Evolutionary conservation across 2,888 invertebrate species (phyloP).

Genomic region (Stenurella melanura): DNA sequence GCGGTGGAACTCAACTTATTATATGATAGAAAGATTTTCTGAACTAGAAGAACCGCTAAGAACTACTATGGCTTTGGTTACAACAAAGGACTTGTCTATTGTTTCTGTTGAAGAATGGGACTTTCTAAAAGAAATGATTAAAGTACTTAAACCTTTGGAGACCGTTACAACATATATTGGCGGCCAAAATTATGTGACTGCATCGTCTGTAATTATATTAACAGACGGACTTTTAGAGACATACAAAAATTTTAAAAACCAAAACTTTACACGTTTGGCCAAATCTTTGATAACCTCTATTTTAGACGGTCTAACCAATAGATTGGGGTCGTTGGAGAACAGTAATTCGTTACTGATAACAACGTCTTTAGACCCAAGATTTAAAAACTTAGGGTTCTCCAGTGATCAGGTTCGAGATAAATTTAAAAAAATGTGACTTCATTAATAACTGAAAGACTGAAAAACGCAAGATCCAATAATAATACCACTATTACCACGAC

Average conservation of each 20-base stretch:
- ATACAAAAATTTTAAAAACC: conserved; percentile 42
- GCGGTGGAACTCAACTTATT: conserved; percentile 55
- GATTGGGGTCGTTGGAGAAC: conserved; percentile 52
- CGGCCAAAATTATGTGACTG: conserved; percentile 52
- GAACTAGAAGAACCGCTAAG: conserved; percentile 45
- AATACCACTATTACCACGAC: background rate
- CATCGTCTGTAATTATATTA: conserved; percentile 48
- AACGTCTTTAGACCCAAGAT: conserved; percentile 56
- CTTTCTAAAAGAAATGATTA: conserved; percentile 47
- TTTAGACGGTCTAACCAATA: conserved; percentile 39
- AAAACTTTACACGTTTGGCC: background rate
- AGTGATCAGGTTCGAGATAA: conserved; percentile 13
- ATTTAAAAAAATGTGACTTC: conserved; percentile 35
- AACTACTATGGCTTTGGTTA: conserved; percentile 46
- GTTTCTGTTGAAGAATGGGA: conserved; percentile 54
- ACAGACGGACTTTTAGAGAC: conserved; percentile 36
- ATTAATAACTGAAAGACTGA: conserved; percentile 20
- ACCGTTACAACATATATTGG: conserved; percentile 52
- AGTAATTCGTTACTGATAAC: conserved; percentile 45
- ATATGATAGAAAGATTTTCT: conserved; percentile 52
- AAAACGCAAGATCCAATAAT: conserved; percentile 18
- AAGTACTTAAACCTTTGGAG: conserved; percentile 56
- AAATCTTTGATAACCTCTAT: conserved; percentile 28
- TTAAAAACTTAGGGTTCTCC: conserved; percentile 53
- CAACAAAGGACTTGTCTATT: background rate